A percentile compares a stretch with the other conserved stretches of the same genome.
Conservation (phyloP, 2,113 vertebrate genomes). For the Pangasianodon hypophthalmus region DNA sequence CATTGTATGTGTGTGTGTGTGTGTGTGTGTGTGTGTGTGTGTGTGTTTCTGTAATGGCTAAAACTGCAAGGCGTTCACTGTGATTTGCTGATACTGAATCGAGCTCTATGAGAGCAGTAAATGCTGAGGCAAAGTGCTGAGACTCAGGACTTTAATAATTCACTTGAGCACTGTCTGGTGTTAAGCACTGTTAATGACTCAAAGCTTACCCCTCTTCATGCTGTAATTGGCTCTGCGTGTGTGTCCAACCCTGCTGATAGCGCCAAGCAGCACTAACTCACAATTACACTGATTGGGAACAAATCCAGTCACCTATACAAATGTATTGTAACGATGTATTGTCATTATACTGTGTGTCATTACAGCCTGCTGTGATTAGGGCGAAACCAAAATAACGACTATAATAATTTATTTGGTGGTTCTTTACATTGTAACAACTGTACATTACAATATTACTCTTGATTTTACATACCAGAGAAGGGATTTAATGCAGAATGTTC, state of each 20-base stretch:
- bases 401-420: not conserved
- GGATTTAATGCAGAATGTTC: not conserved
- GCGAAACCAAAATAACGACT: not conserved
- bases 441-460: not conserved
- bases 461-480: not conserved
- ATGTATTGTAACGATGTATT: not conserved
- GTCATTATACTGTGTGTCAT: not conserved
- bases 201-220: conserved; percentile 47
- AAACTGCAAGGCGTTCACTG: not conserved
- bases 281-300: not conserved
- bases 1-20: not conserved
- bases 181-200: conserved; percentile 52
- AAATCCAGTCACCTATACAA: not conserved
- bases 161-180: conserved; percentile 46
- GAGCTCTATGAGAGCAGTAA: conserved; percentile 20
- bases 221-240: conserved; percentile 48
- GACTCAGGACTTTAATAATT: conserved; percentile 53
- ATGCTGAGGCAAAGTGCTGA: conserved; percentile 39
- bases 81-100: not conserved
- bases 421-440: not conserved
- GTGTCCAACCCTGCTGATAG: conserved; percentile 33
- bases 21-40: not conserved
- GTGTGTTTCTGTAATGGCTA: not conserved
- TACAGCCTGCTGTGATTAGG: not conserved
- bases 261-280: conserved; percentile 7